Percentiles rank a stretch among this genome's conserved stretches.
Evolutionary conservation across 2,888 invertebrate species (phyloP).

Genomic region (Itoplectis maculator): DNA sequence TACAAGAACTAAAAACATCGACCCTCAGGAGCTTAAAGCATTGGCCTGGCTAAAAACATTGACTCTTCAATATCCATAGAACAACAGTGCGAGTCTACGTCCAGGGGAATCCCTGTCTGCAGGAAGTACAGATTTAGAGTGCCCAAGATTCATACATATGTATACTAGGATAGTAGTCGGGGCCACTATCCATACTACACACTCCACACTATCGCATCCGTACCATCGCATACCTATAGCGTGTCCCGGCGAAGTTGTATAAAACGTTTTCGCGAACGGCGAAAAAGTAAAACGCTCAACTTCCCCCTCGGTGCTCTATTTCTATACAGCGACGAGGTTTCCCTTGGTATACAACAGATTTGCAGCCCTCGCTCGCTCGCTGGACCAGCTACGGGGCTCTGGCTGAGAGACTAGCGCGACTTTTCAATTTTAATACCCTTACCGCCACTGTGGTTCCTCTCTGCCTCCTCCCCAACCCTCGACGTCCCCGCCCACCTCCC

Average conservation of each 20-base stretch:
- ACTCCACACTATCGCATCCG: not conserved
- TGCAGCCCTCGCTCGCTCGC: not conserved
- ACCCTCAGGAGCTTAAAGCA: too few species aligned
- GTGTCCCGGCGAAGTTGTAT: not conserved
- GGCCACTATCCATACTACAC: not conserved
- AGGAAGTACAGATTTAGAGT: not conserved
- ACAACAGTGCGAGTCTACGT: not conserved
- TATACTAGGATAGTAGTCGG: not conserved
- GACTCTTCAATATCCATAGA: not conserved
- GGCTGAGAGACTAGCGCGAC: constrained; percentile 16
- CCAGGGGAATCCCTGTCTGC: not conserved
- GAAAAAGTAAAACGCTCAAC: constrained; percentile 39
- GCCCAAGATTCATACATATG: not conserved
- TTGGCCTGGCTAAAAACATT: too few species aligned
- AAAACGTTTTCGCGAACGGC: constrained; percentile 23
- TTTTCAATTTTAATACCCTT: constrained; percentile 58
- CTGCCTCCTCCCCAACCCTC: constrained; percentile 7
- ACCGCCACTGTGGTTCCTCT: constrained; percentile 26
- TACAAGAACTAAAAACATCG: too few species aligned
- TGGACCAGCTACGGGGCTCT: not conserved
- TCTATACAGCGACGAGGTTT: constrained; percentile 27
- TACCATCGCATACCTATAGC: not conserved
- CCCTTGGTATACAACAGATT: constrained; percentile 18
- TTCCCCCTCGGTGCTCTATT: not conserved
- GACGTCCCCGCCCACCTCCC: too few species aligned